Conservation (phyloP, 1,140 invertebrate species). For the Mycetomoellerius zeteki region DNA sequence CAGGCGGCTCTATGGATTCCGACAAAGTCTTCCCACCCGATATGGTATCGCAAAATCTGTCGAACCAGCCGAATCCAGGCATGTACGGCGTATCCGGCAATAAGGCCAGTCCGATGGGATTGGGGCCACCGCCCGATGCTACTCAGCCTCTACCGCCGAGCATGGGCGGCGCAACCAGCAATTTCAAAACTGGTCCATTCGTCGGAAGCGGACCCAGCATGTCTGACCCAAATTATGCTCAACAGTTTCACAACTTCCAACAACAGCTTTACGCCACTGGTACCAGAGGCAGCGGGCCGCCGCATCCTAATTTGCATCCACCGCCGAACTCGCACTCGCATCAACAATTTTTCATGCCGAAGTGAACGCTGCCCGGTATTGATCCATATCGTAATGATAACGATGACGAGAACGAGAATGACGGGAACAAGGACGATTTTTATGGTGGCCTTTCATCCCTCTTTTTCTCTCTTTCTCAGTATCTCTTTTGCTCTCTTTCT, state of each 20-base stretch:
- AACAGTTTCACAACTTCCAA: slow-evolving; percentile 98
- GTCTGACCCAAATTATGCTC: slow-evolving; percentile 96
- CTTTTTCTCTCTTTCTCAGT: slow-evolving; percentile 36
- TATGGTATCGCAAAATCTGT: slow-evolving; percentile 82
- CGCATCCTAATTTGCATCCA: slow-evolving; percentile 83
- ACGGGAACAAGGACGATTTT: slow-evolving; percentile 59
- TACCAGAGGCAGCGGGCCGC: slow-evolving; percentile 88
- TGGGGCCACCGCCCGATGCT: slow-evolving; percentile 87
- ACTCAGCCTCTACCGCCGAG: slow-evolving; percentile 93
- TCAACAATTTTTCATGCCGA: slow-evolving; percentile 88
- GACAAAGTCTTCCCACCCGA: slow-evolving; percentile 85
- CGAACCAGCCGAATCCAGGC: slow-evolving; percentile 85
- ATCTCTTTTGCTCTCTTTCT: slow-evolving; percentile 35
- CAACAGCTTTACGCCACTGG: slow-evolving; percentile 97
- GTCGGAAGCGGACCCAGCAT: slow-evolving; percentile 94
- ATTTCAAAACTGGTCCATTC: slow-evolving; percentile 93
- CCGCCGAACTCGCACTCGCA: slow-evolving; percentile 85
- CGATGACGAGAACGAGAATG: slow-evolving; percentile 51
- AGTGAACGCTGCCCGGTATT: slow-evolving; percentile 79
- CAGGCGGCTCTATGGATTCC: slow-evolving; percentile 86
- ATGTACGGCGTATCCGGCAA: slow-evolving; percentile 87
- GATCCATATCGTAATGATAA: slow-evolving; percentile 58
- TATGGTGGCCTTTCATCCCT: slow-evolving; percentile 74
- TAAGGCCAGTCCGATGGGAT: slow-evolving; percentile 87
- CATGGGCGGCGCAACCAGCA: slow-evolving; percentile 91